A percentile compares a stretch with the other conserved stretches of the same genome.
Conservation (phyloP, 2,888 invertebrate species). For the Drepana falcataria region DNA sequence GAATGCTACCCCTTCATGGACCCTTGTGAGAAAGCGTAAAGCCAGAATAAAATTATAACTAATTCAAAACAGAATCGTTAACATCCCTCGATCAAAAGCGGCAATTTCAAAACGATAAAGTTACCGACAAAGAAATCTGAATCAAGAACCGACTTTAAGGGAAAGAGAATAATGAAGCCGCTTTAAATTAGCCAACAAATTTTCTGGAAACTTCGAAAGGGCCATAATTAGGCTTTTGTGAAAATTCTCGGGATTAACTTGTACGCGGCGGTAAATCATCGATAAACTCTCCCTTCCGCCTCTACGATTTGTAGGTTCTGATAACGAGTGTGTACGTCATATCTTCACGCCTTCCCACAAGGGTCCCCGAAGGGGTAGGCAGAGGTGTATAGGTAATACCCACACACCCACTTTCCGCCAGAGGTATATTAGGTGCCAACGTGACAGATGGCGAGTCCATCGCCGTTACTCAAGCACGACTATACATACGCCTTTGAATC, state of each 20-base stretch:
- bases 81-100: not conserved
- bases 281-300: not conserved
- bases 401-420: no score
- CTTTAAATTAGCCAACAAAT: slow-evolving; percentile 48
- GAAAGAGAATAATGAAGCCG: slow-evolving; percentile 36
- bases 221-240: slow-evolving; percentile 62
- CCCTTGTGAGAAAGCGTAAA: no score
- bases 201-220: slow-evolving; percentile 42
- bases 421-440: no score
- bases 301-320: not conserved
- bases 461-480: no score
- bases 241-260: slow-evolving; percentile 37
- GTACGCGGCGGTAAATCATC: slow-evolving; percentile 33
- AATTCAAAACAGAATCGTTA: no score
- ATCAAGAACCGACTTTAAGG: not conserved
- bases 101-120: not conserved
- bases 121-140: not conserved
- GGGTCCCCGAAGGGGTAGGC: no score
- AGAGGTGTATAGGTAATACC: no score
- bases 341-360: no score
- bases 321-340: not conserved
- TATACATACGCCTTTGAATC: no score
- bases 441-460: no score
- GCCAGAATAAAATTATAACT: no score
- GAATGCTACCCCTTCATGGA: no score